Conservation (phyloP, 2,797 vertebrate species). For the Vipera ursinii region DNA sequence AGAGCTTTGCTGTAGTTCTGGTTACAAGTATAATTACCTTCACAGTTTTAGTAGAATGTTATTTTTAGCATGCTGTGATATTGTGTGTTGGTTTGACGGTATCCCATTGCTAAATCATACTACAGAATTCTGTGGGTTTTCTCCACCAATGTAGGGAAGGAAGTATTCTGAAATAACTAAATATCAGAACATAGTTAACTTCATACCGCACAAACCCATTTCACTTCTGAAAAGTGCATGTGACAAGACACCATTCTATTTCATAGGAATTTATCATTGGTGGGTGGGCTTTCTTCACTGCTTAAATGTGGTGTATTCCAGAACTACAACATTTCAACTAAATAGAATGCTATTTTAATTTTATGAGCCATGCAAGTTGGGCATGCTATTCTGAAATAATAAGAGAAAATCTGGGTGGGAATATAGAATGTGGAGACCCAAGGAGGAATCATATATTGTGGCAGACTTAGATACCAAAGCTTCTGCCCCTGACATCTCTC, state of each 20-base stretch:
- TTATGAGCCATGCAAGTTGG: neutral
- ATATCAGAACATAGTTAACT: neutral
- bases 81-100: conserved; percentile 27
- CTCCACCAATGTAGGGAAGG: conserved; percentile 14
- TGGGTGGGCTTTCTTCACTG: neutral
- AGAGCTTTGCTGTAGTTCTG: conserved; percentile 27
- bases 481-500: neutral
- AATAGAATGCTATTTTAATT: neutral
- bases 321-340: neutral
- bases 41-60: conserved; percentile 32
- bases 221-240: neutral
- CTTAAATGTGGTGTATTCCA: neutral
- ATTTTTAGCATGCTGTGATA: conserved; percentile 31
- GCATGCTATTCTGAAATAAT: neutral
- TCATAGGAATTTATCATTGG: neutral
- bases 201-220: neutral
- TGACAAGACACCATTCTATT: neutral
- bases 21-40: conserved; percentile 36
- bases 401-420: neutral
- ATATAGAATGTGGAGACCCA: neutral
- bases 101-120: conserved; percentile 29
- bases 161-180: conserved; percentile 15
- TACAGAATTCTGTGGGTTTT: neutral
- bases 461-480: neutral
- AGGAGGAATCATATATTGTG: neutral